A percentile compares a stretch with the other conserved stretches of the same genome.
Evolutionary conservation across 2,888 invertebrate species (phyloP).

Genomic region (Netelia fuscicornis): DNA sequence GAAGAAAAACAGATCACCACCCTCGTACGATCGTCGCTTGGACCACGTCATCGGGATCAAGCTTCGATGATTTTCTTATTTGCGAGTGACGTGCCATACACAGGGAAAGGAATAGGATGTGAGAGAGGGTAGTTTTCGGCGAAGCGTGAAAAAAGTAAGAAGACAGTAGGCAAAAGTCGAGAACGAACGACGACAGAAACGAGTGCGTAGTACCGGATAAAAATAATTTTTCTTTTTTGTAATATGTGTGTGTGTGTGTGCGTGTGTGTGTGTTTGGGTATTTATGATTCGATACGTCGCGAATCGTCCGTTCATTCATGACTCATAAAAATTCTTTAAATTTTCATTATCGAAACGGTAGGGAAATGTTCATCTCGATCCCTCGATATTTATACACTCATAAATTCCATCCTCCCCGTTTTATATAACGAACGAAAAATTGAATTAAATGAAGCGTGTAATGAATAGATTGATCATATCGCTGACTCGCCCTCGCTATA

Average conservation of each 20-base stretch:
- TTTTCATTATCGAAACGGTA: not conserved
- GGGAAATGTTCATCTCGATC: not conserved
- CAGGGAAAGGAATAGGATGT: not conserved
- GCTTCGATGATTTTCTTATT: conserved; percentile 47
- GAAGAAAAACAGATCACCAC: conserved; percentile 20
- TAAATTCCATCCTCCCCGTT: conserved; percentile 16
- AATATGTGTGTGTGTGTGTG: not conserved
- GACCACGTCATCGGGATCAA: conserved; percentile 15
- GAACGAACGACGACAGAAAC: conserved; percentile 33
- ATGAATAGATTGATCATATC: conserved; percentile 60
- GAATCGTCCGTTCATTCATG: not conserved
- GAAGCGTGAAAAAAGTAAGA: conserved; percentile 2
- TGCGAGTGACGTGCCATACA: conserved; percentile 8
- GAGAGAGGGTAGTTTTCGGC: not conserved
- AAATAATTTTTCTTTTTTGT: conserved; percentile 13
- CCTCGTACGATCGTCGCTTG: conserved; percentile 21
- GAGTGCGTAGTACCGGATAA: conserved; percentile 12
- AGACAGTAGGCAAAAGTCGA: conserved; percentile 3
- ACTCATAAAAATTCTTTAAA: not conserved
- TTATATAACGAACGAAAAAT: conserved; percentile 1
- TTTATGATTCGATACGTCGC: not conserved
- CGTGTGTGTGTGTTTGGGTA: not conserved
- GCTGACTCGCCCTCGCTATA: conserved; percentile 41
- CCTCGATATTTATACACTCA: conserved; percentile 2
- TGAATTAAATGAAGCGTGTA: conserved; percentile 52